Percentiles rank a stretch among this genome's conserved stretches.
Conservation (phyloP, 1,140 invertebrate genomes). For the Ceratoteleas bidentatus region DNA sequence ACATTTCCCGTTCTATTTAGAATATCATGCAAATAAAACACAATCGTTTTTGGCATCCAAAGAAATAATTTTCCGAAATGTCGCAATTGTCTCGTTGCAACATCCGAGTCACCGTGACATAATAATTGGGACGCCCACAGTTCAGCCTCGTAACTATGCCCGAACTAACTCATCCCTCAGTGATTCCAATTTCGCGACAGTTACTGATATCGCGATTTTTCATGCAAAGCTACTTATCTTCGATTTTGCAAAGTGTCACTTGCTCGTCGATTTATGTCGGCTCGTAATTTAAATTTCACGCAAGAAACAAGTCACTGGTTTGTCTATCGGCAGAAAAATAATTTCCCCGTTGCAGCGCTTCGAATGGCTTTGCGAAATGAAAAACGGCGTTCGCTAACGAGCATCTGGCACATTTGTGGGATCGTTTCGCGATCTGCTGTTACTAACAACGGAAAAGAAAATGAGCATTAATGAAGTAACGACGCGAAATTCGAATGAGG, state of each 20-base stretch:
- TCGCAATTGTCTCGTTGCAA: conserved; percentile 3
- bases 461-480: too few relatives aligned
- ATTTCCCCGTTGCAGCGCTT: neutral
- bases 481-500: too few relatives aligned
- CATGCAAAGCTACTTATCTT: neutral
- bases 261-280: neutral
- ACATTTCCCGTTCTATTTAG: too few relatives aligned
- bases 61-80: too few relatives aligned
- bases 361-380: neutral
- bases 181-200: too few relatives aligned
- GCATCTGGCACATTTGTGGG: too few relatives aligned
- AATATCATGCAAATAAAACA: too few relatives aligned
- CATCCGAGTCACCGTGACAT: conserved; percentile 14
- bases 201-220: neutral
- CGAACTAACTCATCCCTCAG: neutral
- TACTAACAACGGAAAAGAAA: too few relatives aligned
- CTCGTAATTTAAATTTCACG: neutral
- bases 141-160: conserved; percentile 1
- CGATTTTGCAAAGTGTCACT: neutral
- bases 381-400: neutral
- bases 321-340: neutral
- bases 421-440: too few relatives aligned
- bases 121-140: conserved; percentile 22
- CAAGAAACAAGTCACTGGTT: neutral
- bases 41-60: too few relatives aligned